Conservation (phyloP, 2,797 vertebrate genomes). For the Macropodus opercularis region DNA sequence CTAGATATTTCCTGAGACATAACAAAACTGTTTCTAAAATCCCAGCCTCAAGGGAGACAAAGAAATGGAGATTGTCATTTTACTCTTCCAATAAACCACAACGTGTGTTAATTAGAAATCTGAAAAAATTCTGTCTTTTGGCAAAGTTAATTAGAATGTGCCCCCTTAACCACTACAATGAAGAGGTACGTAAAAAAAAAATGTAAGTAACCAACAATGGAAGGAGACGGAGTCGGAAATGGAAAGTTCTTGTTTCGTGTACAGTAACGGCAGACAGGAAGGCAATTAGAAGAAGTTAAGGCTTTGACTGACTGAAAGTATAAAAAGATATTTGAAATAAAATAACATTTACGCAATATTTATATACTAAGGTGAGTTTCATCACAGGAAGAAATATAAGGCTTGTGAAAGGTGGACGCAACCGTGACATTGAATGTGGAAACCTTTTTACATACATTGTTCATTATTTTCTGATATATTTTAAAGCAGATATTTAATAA, state of each 20-base stretch:
- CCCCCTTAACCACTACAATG: constrained; percentile 57
- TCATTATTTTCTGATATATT: no score
- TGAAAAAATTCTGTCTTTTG: constrained; percentile 69
- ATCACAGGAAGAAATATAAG: background rate
- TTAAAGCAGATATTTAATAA: no score
- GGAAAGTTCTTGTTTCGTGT: constrained; percentile 28
- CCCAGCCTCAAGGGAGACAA: constrained; percentile 61
- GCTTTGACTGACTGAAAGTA: constrained; percentile 36
- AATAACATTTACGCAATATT: constrained; percentile 1
- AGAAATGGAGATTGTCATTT: constrained; percentile 67
- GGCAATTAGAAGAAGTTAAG: constrained; percentile 41
- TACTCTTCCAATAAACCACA: constrained; percentile 64
- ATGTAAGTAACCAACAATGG: constrained; percentile 22
- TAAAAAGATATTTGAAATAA: constrained; percentile 22
- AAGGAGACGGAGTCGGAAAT: constrained; percentile 17
- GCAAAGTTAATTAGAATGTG: constrained; percentile 79
- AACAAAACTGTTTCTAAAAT: constrained; percentile 66
- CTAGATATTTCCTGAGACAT: constrained; percentile 58
- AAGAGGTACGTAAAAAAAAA: constrained; percentile 40
- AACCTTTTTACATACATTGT: no score
- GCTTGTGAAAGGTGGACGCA: no score
- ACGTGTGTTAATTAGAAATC: constrained; percentile 78
- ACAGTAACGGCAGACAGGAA: constrained; percentile 32
- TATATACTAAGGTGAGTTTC: constrained; percentile 5
- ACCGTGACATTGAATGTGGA: no score